Base-by-base conservation (phyloP, 1,140 invertebrate species). In the Nixonia krombeini region DNA sequence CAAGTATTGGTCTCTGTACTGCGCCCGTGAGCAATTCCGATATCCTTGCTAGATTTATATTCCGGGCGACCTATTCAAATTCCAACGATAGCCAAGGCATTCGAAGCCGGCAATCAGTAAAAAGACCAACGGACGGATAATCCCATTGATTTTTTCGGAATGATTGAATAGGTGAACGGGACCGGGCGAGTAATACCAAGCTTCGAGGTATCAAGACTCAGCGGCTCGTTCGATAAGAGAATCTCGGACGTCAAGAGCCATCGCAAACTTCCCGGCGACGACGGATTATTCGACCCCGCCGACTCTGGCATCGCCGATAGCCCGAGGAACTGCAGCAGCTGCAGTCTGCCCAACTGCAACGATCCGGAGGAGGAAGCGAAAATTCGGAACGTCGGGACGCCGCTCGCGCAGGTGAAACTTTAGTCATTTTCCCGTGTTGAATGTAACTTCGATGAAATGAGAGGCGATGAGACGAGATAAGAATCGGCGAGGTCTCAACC, bases 331-430 rank as follows among this genome's bases (percentile, higher is more conserved):
- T 74, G 64, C 49, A 85, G 82, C 44, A 86, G 86, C 8, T 78
- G 83, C 57, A 88, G 87, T 18, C 72, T 88, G 46, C 87, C 87
- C 16, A 87, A 87, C 78, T 87, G 87, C 70, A 81, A 77, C 68
- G 85, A 87, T 59, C 75, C 76, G 28, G 13, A 2, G 12, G 57
- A 59, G 65, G 65, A 68, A 41, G 31, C 38, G 40, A 57, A 63
- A 41, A 58, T 55, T 28, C 62, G 52, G 53, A 79, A 72, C 58
- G 74, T 74, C 0, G 75, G 57, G 10, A 71, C 74, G 15, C 69
- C 79, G 47, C 68, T 75, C 25, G 58, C 46, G 9, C 50, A 67
- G 41, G 57, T 67, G 55, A 41, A 38, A 47, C 41, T 23, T 37
- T 31, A 55, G 4, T 33, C 10, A 10, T 37, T 37, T 37, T 37